phyloP scores from a whole-genome alignment of 2,888 invertebrate species.

The Caprella mutica region DNA sequence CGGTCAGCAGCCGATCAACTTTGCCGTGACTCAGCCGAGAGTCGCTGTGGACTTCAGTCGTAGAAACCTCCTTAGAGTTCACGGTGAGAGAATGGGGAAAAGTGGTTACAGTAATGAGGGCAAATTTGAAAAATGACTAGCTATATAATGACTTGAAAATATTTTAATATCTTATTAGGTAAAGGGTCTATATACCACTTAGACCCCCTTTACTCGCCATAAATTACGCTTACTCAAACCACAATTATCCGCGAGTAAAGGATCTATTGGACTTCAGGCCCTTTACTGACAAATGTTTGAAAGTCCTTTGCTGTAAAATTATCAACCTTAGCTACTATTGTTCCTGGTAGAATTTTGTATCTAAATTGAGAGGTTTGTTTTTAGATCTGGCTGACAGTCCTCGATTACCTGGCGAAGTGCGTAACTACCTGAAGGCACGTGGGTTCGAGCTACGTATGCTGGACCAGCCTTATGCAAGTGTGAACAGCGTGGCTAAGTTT shows the following conservation, averaged over 20 bases:
- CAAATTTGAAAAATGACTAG: too few species aligned
- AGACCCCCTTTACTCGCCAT: too few species aligned
- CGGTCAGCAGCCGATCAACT: conserved; percentile 8
- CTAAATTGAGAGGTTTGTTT: not conserved
- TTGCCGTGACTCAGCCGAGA: conserved; percentile 26
- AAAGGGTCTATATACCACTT: too few species aligned
- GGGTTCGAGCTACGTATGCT: conserved; percentile 37
- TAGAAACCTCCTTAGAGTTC: not conserved
- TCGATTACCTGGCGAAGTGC: conserved; percentile 8
- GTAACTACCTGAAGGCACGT: conserved; percentile 13
- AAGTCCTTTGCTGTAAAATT: too few species aligned
- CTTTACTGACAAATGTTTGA: too few species aligned
- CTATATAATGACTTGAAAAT: too few species aligned
- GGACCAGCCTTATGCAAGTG: conserved; percentile 48
- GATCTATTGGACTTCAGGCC: too few species aligned
- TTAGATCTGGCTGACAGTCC: not conserved
- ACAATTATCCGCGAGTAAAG: too few species aligned
- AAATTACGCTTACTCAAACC: too few species aligned
- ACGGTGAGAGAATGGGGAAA: conserved; percentile 9
- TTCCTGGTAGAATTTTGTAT: not conserved
- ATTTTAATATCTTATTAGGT: too few species aligned
- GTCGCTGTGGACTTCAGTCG: conserved; percentile 7
- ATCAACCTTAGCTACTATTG: too few species aligned
- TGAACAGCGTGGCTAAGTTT: conserved; percentile 55
- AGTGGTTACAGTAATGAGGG: too few species aligned